Base-by-base conservation (phyloP, 2,797 vertebrate species). In the Falco rusticolus region DNA sequence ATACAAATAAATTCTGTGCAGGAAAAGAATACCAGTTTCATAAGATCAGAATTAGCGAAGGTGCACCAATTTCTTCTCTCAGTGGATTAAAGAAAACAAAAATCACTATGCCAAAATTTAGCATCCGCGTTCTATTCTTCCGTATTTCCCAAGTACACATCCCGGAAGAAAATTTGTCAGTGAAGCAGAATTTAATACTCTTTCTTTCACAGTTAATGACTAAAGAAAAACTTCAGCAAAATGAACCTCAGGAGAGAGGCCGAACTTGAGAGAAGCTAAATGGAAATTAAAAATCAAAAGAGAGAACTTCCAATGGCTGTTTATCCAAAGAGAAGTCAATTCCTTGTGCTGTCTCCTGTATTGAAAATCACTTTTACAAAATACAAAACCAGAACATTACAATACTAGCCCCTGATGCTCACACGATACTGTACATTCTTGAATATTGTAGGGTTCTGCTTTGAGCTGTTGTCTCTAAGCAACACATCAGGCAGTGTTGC, bases 391-490 rank as follows among this genome's bases (percentile, higher is more conserved):
- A 69, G 54, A 69, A 20, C 37, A 41, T 31, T 33, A 78, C 74
- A 61, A 61, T 65, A 53, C 24, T 78, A 48, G 31, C 65, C 70
- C 61, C 41, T 47, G 57, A 74, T 82, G 48, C 29, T 48, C 51
- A 45, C 16, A 50, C 59, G 70, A 53, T 71, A 34, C 37, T 82
- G 48, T 88, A 61, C 82, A 65, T 75, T 57, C 43, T 82, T 75
- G 24, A 82, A 82, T 82, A 75, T 90, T 88, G 92, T 75, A 59
- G 45, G 66, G 60, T 69, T 82, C 71, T 88, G 28, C 53, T 90
- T 60, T 92, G 61, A 94, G 80, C 61, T 56, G 61, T 89, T 93
- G 84, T 96, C 86, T 96, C 94, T 85, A 96, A 96, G 93, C 95
- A 95, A 92, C 93, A 22, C 31, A 81, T 76, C 61, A 89, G 72